Evolutionary conservation across 2,888 invertebrate species (phyloP).

Genomic region (Caenorhabditis becei): DNA sequence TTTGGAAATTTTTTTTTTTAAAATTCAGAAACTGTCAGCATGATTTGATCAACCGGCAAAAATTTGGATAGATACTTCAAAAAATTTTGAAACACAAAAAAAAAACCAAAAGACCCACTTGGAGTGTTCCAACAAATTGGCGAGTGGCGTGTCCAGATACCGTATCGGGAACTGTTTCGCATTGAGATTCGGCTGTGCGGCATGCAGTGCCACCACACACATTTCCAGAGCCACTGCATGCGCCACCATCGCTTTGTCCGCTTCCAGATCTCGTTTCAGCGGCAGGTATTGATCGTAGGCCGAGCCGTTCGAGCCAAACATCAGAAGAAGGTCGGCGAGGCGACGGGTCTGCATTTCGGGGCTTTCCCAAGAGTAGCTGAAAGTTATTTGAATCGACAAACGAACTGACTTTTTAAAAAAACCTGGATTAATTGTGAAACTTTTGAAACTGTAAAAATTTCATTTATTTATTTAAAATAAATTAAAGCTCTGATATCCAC

Average conservation of each 20-base stretch:
- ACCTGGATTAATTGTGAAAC: no score
- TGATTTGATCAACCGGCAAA: no score
- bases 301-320: constrained; percentile 85
- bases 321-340: constrained; percentile 94
- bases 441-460: no score
- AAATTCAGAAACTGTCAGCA: no score
- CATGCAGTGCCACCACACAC: constrained; percentile 73
- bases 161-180: constrained; percentile 84
- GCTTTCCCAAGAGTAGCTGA: constrained; percentile 83
- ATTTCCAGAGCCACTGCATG: constrained; percentile 89
- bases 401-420: no score
- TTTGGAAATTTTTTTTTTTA: background rate
- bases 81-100: background rate
- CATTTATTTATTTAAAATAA: no score
- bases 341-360: constrained; percentile 94
- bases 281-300: constrained; percentile 89
- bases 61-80: no score
- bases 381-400: no score
- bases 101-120: constrained; percentile 30
- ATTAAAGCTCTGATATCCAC: no score
- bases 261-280: constrained; percentile 95
- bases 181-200: constrained; percentile 86
- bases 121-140: constrained; percentile 33
- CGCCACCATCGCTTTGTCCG: constrained; percentile 97
- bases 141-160: constrained; percentile 93